Conservation (phyloP, 2,113 vertebrate genomes). For the Erythrocebus patas region DNA sequence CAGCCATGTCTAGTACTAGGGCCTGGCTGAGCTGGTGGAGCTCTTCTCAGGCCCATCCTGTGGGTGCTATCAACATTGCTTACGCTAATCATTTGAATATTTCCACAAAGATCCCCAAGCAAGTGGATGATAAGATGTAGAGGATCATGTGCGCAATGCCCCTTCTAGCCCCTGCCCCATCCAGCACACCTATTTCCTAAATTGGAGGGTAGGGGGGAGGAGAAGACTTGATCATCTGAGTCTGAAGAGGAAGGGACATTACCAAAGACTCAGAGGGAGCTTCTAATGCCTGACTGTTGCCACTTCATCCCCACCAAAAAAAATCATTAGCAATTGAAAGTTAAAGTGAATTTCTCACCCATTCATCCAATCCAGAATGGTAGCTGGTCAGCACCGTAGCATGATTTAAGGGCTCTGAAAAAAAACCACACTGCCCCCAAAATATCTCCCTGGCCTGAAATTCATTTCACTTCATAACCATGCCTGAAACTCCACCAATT, state of each 20-base stretch:
- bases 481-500: conserved; percentile 73
- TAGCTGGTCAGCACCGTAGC: conserved; percentile 14
- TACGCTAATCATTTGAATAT: neutral
- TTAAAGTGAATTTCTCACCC: conserved; percentile 3
- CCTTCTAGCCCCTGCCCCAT: neutral
- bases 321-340: neutral
- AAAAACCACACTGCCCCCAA: conserved; percentile 45
- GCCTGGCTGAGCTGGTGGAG: no score
- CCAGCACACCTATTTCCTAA: neutral
- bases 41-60: neutral
- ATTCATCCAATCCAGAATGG: neutral
- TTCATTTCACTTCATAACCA: conserved; percentile 68
- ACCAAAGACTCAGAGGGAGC: neutral
- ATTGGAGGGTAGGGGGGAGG: neutral
- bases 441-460: conserved; percentile 72
- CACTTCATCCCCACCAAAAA: neutral
- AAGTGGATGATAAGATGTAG: neutral
- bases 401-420: conserved; percentile 54
- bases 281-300: neutral
- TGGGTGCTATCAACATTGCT: neutral
- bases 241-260: neutral
- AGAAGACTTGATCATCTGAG: neutral
- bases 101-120: neutral
- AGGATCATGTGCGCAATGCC: neutral
- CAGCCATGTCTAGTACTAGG: neutral